Base-by-base conservation (phyloP, 37 sponge, comb jelly and placozoan genomes). In the Tethya wilhelma region DNA sequence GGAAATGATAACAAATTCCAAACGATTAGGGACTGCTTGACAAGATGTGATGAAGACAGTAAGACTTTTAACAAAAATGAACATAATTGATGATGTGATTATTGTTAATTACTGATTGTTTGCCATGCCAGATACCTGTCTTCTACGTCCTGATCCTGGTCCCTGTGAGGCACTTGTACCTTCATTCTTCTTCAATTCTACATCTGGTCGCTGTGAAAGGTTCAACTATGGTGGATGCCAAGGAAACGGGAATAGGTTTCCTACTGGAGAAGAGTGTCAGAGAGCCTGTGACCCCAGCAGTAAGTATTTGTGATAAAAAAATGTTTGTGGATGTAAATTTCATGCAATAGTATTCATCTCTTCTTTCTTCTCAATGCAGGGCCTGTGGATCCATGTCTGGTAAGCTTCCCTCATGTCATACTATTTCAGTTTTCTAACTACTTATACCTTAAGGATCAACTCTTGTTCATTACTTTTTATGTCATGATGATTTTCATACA, bases 211-310 rank as follows among this genome's bases (percentile, higher is more conserved):
- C 31, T 86, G 86, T 64, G 86, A 86, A 40, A 0, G 28, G 26
- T 86, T 86, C 23, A 17, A 8, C n/a, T 86, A 86, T 60, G 79
- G 79, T 58, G 79, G 86, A 1, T 84, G 85, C 56, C 64, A 44
- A 31, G 85, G 85, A 53, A 84, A 84, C 57, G 71, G 12, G 4
- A 84, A 84, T 25, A 45, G 85, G 28, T 84, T 84, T 63, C 1
- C 20, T 20, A 69, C 44, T 64, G 43, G 11, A 1, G 0, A 20
- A 0, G 45, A 56, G 41, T 84, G 85, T 30, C 30, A 25, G 42
- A 25, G 53, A 4, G 23, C 2, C 0, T 84, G 85, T 40, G 56
- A 14, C 12, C 73, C 73, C 45, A 11, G 29, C 44, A 45, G 73
- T 72, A 26, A 44, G 73, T 72, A 33, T 49, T 9, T 49, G 14